Evolutionary conservation across 2,797 vertebrate species (phyloP).

Genomic region (Dryobates pubescens): DNA sequence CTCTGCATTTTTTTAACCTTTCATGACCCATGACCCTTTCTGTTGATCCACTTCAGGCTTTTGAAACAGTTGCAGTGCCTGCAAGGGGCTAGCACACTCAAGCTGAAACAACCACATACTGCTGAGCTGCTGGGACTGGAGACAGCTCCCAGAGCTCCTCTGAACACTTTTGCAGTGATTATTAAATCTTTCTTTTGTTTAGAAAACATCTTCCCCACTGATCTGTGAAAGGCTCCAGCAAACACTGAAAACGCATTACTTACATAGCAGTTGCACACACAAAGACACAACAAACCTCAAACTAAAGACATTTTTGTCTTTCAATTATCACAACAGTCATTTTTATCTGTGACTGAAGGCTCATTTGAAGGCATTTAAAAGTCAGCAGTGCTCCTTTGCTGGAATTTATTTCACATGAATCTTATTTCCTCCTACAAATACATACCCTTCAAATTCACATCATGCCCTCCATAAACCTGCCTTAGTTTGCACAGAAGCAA

Average conservation of each 20-base stretch:
- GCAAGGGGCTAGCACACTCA: neutral
- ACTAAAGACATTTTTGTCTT: neutral
- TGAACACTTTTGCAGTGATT: neutral
- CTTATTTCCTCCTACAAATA: neutral
- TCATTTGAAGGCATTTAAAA: slow-evolving; percentile 9
- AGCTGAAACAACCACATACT: neutral
- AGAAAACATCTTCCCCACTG: neutral
- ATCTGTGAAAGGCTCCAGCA: neutral
- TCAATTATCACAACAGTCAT: neutral
- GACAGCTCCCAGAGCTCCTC: neutral
- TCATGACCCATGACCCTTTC: neutral
- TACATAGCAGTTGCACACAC: neutral
- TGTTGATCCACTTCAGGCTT: neutral
- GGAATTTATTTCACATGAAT: neutral
- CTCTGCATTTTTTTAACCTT: neutral
- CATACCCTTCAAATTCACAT: neutral
- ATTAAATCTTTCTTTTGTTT: neutral
- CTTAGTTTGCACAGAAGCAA: neutral
- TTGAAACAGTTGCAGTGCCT: neutral
- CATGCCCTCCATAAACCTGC: neutral
- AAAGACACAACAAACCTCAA: neutral
- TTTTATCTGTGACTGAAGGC: neutral
- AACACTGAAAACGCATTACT: neutral
- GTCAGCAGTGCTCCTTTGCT: neutral
- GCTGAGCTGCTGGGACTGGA: neutral